Base-by-base conservation (phyloP, 2,113 vertebrate genomes). In the Heptranchias perlo region DNA sequence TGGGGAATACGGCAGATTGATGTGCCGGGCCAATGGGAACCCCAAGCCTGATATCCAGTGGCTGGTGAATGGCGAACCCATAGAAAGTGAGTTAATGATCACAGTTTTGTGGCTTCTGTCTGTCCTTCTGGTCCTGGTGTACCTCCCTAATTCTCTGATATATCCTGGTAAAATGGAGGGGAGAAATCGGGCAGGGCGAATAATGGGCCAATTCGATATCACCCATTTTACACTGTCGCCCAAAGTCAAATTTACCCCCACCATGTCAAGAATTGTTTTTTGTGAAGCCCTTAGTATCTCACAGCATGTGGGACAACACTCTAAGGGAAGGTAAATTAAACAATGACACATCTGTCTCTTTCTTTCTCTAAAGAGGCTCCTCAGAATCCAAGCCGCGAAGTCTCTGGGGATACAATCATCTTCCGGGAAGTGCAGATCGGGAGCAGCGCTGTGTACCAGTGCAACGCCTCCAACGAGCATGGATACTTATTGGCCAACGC, bases 401-500 rank as follows among this genome's bases (percentile, higher is more conserved):
- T 99, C 96, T 96, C 98, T 0, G 99, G 98, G 0, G 99, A 99
- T 97, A 99, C 99, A 67, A 98, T 99, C 95, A 98, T 99, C 64
- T 99, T 99, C 96, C 98, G 98, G 13, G 98, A 98, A 0, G 99
- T 99, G 39, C 98, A 99, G 97, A 99, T 99, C 0, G 99, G 99
- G 96, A 98, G 98, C 97, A 99, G 99, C 0, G 98, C 98, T 0
- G 99, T 99, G 47, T 99, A 99, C 97, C 99, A 99, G 95, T 99
- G 99, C 97, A 99, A 99, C 10, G 99, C 99, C 0, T 99, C 99
- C 96, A 99, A 99, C 0, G 98, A 99, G 96, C 99, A 99, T 0
- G 99, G 99, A 76, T 99, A 99, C 96, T 98, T 99, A 96, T 97
- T 99, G 87, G 98, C 99, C 97, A 99, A 99, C 0, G 99, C 99